A percentile compares a stretch with the other conserved stretches of the same genome.
phyloP scores from a whole-genome alignment of 2,888 invertebrate species.

The Luperina testacea region DNA sequence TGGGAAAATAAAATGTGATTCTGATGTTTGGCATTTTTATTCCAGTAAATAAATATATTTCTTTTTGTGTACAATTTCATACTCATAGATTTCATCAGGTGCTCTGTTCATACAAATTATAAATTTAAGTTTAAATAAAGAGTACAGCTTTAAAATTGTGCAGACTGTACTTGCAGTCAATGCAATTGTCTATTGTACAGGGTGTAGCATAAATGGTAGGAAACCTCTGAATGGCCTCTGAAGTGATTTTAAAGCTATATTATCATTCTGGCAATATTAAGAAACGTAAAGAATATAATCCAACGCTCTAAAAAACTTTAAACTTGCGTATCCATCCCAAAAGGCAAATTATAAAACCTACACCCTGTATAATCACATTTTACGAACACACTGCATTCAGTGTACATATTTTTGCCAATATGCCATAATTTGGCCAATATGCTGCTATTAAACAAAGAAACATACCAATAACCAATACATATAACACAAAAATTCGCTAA shows the following conservation, averaged over 20 bases:
- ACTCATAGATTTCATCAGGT: slow-evolving; percentile 48
- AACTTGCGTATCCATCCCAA: not conserved
- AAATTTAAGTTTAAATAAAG: not conserved
- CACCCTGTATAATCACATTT: not conserved
- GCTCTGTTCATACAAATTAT: slow-evolving; percentile 37
- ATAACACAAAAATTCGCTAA: not conserved
- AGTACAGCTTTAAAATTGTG: not conserved
- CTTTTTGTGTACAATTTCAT: slow-evolving; percentile 41
- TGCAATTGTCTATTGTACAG: not conserved
- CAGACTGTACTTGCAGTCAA: not conserved
- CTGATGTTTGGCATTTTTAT: slow-evolving; percentile 53
- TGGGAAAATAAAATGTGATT: slow-evolving; percentile 69
- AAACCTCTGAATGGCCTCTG: not conserved
- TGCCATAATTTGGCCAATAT: not conserved
- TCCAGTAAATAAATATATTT: slow-evolving; percentile 59
- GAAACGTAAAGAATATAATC: not conserved
- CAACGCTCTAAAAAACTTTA: not conserved
- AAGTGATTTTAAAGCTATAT: not conserved
- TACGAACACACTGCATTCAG: not conserved
- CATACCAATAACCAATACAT: slow-evolving; percentile 4
- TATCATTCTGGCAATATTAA: not conserved
- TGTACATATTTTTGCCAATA: not conserved
- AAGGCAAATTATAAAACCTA: not conserved
- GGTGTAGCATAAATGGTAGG: not conserved
- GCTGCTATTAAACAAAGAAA: not conserved